Evolutionary conservation across 2,797 vertebrate species (phyloP).

Genomic region (Tympanoctomys barrerae): DNA sequence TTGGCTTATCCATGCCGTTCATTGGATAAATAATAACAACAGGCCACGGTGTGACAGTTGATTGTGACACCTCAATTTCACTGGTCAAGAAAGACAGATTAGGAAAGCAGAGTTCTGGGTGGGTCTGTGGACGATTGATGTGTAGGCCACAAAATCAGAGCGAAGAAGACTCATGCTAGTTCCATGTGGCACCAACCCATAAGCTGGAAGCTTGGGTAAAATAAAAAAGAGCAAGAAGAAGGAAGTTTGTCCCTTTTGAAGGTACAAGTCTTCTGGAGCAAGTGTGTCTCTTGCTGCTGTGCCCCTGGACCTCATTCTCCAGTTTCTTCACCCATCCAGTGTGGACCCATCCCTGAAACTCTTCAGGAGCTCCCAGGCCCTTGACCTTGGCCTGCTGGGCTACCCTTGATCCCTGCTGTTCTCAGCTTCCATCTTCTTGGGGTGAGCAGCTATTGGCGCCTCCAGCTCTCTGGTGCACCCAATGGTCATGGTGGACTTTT

Average conservation of each 20-base stretch:
- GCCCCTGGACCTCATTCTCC: neutral
- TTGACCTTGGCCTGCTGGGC: neutral
- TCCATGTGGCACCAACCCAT: neutral
- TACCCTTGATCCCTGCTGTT: neutral
- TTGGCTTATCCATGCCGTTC: neutral
- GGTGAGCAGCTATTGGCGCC: neutral
- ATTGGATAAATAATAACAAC: fast-evolving
- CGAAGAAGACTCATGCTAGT: neutral
- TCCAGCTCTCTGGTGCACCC: neutral
- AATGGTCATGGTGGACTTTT: neutral
- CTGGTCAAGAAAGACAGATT: neutral
- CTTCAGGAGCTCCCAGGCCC: neutral
- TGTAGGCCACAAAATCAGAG: neutral
- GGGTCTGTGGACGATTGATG: neutral
- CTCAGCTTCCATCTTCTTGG: neutral
- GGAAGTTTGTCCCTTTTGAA: neutral
- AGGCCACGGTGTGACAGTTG: neutral
- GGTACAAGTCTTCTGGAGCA: neutral
- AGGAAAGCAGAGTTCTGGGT: neutral
- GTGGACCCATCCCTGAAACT: neutral
- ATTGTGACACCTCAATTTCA: neutral
- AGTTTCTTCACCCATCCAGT: neutral
- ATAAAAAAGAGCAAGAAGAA: neutral
- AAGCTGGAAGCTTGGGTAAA: neutral
- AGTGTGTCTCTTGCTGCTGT: neutral